Conservation (phyloP, 2,113 vertebrate species). For the Mesembrinibis cayennensis region DNA sequence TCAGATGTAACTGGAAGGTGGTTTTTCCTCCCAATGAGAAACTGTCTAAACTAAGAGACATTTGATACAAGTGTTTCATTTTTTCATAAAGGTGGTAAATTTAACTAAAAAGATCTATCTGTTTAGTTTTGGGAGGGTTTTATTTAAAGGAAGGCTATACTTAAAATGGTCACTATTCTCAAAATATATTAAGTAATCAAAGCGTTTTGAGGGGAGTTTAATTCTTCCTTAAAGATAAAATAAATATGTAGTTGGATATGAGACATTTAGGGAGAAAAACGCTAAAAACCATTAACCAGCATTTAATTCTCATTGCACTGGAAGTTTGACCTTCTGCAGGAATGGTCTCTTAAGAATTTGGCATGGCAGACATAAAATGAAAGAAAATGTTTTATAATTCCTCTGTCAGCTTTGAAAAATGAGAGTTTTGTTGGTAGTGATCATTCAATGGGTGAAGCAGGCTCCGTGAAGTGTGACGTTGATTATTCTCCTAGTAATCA, state of each 20-base stretch:
- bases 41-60: not conserved
- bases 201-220: not conserved
- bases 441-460: not conserved
- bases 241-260: not conserved
- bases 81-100: not conserved
- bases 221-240: not conserved
- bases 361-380: not conserved
- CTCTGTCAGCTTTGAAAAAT: not conserved
- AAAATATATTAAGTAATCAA: not conserved
- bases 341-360: not conserved
- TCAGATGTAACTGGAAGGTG: not conserved
- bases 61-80: not conserved
- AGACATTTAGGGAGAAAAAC: not conserved
- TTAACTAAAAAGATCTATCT: not conserved
- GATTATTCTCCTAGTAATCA: not conserved
- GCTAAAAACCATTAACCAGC: not conserved
- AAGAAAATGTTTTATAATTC: not conserved
- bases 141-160: not conserved
- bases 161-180: not conserved
- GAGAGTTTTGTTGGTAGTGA: not conserved
- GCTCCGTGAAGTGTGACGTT: not conserved
- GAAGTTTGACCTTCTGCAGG: not conserved
- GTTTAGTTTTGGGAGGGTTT: not conserved
- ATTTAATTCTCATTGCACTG: not conserved
- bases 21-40: not conserved